Percentiles rank a stretch among this genome's conserved stretches.
Conservation (phyloP, 2,797 vertebrate genomes). For the Meda fulgida region DNA sequence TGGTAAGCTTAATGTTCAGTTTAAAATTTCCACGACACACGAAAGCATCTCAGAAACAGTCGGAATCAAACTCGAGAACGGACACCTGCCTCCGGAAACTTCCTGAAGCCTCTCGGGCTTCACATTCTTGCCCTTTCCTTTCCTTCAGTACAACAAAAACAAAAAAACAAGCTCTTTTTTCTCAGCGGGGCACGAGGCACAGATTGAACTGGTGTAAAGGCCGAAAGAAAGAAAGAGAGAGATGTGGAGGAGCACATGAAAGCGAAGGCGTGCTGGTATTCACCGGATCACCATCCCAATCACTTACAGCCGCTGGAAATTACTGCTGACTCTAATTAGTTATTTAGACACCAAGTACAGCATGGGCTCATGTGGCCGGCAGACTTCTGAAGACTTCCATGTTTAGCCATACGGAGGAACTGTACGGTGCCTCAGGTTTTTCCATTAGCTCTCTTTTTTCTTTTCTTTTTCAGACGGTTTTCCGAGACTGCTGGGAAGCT, state of each 20-base stretch:
- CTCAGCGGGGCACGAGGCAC: slow-evolving; percentile 62
- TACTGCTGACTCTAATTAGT: slow-evolving; percentile 55
- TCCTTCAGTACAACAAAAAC: slow-evolving; percentile 6
- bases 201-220: slow-evolving; percentile 57
- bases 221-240: slow-evolving; percentile 46
- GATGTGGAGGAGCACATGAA: slow-evolving; percentile 54
- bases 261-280: slow-evolving; percentile 60
- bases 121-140: slow-evolving; percentile 38
- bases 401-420: slow-evolving; percentile 27
- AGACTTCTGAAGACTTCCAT: slow-evolving; percentile 29
- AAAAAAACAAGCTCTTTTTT: slow-evolving; percentile 43
- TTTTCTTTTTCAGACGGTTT: slow-evolving; percentile 14
- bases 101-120: slow-evolving; percentile 24
- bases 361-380: background rate
- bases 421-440: slow-evolving; percentile 36
- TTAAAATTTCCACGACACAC: too few species aligned
- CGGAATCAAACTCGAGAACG: background rate
- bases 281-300: slow-evolving; percentile 49
- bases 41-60: background rate
- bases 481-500: slow-evolving; percentile 22
- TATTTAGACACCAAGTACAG: slow-evolving; percentile 48
- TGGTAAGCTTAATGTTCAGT: too few species aligned
- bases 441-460: slow-evolving; percentile 18
- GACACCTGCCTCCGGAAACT: slow-evolving; percentile 1
- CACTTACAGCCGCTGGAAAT: slow-evolving; percentile 48